These are phyloP conservation scores for Cydia pomonella DNA, from an alignment of 1,140 invertebrate species.

Conservation along the genomic window DNA sequence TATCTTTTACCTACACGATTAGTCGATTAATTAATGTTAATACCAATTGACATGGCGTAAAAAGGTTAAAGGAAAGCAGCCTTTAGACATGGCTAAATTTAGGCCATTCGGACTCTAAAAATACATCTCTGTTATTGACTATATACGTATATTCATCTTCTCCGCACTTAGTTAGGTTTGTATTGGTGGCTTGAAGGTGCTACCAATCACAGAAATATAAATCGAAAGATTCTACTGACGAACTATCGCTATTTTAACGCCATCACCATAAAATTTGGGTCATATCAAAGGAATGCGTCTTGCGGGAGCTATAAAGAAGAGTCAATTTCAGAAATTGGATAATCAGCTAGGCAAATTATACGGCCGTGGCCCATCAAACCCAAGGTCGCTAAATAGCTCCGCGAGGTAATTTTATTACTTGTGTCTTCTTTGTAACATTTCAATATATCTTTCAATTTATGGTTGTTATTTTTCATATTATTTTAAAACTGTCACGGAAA, in stretches of 20 bases:
- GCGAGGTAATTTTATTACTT: constrained; percentile 7
- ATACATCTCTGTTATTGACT: no score
- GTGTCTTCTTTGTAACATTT: not conserved
- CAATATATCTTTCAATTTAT: not conserved
- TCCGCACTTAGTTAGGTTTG: no score
- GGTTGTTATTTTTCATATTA: not conserved
- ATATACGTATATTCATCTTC: no score
- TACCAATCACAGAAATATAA: no score
- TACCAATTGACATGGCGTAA: not conserved
- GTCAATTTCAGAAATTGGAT: constrained; percentile 18
- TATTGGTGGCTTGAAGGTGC: no score
- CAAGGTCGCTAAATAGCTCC: constrained; percentile 26
- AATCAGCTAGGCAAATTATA: constrained; percentile 9
- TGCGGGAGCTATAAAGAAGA: not conserved
- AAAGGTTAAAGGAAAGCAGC: not conserved
- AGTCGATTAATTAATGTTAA: not conserved
- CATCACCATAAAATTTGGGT: not conserved
- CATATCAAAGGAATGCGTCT: not conserved
- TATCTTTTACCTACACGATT: not conserved
- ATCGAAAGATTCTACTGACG: no score
- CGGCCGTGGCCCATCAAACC: not conserved
- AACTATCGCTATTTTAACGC: no score
- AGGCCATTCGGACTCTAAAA: no score
- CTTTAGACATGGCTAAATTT: no score
- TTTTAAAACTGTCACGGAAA: not conserved